These are phyloP conservation scores for Saccopteryx leptura DNA, from an alignment of 2,113 vertebrate genomes.

Conservation along the genomic window DNA sequence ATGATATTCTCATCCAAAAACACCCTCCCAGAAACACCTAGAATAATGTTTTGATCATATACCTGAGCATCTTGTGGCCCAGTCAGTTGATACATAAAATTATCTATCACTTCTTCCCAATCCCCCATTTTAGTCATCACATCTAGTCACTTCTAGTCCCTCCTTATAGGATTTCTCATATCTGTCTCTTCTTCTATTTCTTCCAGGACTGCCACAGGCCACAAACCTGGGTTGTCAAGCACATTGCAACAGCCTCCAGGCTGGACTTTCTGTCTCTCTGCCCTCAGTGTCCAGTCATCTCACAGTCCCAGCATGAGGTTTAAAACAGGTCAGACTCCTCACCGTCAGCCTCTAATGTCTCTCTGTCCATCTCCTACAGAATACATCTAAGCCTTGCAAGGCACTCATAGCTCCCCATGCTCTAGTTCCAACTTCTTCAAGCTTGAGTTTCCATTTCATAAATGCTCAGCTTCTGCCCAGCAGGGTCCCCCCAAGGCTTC, in stretches of 20 bases:
- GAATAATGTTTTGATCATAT: not conserved
- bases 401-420: no score
- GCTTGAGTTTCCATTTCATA: not conserved
- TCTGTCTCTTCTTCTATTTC: not conserved
- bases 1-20: not conserved
- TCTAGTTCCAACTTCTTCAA: not conserved
- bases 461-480: not conserved
- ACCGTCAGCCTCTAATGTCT: rapidly evolving
- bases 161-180: not conserved
- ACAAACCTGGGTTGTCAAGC: not conserved
- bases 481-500: no score
- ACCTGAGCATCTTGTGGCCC: not conserved
- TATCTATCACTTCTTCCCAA: not conserved
- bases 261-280: not conserved
- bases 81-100: not conserved
- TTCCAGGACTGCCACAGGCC: not conserved
- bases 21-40: not conserved
- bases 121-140: not conserved
- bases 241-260: not conserved
- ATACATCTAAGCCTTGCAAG: not conserved
- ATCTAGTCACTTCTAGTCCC: no score
- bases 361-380: not conserved
- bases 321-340: not conserved
- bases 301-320: no score
- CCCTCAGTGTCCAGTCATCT: not conserved